Evolutionary conservation across 2,113 vertebrate species (phyloP), one percentile per base, ranked within the genome.

Genomic region (Oryzias melastigma): DNA sequence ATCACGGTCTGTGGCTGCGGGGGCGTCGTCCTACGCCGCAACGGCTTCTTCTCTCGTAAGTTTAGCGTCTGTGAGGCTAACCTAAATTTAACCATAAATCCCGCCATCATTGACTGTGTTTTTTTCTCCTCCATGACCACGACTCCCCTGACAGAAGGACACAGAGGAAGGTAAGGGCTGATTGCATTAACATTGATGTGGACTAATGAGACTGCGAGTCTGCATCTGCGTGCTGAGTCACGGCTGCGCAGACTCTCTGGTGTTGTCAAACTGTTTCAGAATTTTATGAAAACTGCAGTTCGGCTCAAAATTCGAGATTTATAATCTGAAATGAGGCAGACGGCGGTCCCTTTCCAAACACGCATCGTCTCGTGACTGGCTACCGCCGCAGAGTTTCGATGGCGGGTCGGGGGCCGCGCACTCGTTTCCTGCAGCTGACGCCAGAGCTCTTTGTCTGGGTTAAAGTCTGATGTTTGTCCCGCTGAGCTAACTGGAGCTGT

Each of bases 21-120:
- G 1, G 88, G 93, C 27, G 89, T 90, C 82, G 92, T 93, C 63
- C 84, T 94, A 19, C 94, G 94, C 69, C 94, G 92, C 53, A 95
- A 92, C 25, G 94, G 95, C 5, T 95, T 94, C 80, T 94, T 94
- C 83, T 77, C 86, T 80, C 93, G 94, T 95, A 89, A 92, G 94
- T 93, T 56, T 2, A 7, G 1, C 49, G 25, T 0, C 6, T 51
- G 40, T 52, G 19, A 43, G 10, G 52, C 53, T 52, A 22, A 44
- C 6, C 24, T 29, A 12, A 35, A 12, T 35, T 35, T 40, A 22
- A 47, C 14, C 14, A 41, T 25, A 56, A 66, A 50, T 45, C 44
- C 3, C 46, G 58, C 40, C 70, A 57, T 81, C 62, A 22, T n/a
- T 41, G 12, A 24, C 46, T 77, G 16, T 80, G 18, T 57, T 80